Percentiles rank a stretch among this genome's conserved stretches.
Evolutionary conservation across 37 sponge, comb jelly and placozoan species (phyloP).

Genomic region (Beroe ovata): DNA sequence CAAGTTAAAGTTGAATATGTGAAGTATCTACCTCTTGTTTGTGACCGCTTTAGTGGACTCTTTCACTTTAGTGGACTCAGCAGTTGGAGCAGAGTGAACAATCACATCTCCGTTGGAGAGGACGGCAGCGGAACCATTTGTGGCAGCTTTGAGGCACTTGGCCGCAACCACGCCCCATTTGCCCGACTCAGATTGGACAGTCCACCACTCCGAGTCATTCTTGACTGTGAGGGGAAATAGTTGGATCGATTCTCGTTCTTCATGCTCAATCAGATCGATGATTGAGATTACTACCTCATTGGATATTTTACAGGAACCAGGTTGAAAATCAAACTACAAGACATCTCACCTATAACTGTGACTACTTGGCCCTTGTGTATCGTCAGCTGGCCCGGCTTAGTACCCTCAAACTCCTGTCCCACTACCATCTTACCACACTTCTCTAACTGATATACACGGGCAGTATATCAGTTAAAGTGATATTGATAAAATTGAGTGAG

Average conservation of each 20-base stretch:
- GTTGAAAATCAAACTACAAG: too few species aligned
- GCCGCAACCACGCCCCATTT: constrained; percentile 54
- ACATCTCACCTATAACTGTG: background rate
- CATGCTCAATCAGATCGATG: too few species aligned
- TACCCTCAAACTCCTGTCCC: constrained; percentile 41
- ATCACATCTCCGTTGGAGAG: constrained; percentile 16
- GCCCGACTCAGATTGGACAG: constrained; percentile 23
- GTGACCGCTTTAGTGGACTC: too few species aligned
- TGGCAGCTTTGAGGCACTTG: constrained; percentile 19
- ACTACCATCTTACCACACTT: constrained; percentile 26
- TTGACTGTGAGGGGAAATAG: background rate
- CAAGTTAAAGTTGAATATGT: too few species aligned
- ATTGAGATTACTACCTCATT: too few species aligned
- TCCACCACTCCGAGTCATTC: constrained; percentile 50
- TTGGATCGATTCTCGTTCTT: too few species aligned
- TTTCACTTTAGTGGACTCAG: too few species aligned
- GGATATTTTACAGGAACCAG: too few species aligned
- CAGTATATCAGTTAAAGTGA: too few species aligned
- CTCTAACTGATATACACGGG: constrained; percentile 37
- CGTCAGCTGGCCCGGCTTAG: constrained; percentile 1
- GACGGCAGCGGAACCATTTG: constrained; percentile 3
- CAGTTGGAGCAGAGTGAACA: too few species aligned
- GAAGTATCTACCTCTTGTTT: too few species aligned
- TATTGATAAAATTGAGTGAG: background rate
- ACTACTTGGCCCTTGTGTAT: constrained; percentile 62